These are phyloP conservation scores for Tetramorium bicarinatum DNA, from an alignment of 2,888 invertebrate genomes.

Conservation along the genomic window DNA sequence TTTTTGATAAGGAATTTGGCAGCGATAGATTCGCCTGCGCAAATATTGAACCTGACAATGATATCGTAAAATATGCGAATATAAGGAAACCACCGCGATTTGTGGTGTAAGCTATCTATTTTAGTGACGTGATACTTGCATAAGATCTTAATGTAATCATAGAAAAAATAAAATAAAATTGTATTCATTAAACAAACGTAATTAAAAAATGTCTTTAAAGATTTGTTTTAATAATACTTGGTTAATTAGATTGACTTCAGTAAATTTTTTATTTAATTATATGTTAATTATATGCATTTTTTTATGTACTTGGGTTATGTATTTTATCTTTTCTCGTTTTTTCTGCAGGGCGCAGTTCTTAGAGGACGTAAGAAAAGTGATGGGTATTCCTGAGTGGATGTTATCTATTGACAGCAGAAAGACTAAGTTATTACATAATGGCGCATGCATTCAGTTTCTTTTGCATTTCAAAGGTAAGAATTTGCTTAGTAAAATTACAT, in stretches of 20 bases:
- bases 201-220: no score
- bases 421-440: slow-evolving; percentile 92
- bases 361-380: slow-evolving; percentile 92
- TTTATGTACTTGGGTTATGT: not conserved
- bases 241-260: no score
- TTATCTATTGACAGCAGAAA: slow-evolving; percentile 93
- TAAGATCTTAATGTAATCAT: not conserved
- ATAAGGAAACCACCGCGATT: slow-evolving; percentile 95
- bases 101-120: slow-evolving; percentile 90
- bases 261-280: no score
- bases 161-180: not conserved
- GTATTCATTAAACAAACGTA: no score
- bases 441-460: slow-evolving; percentile 94
- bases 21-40: slow-evolving; percentile 94
- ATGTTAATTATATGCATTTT: no score
- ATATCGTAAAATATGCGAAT: slow-evolving; percentile 96
- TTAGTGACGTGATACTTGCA: no score
- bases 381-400: slow-evolving; percentile 97
- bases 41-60: slow-evolving; percentile 96
- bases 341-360: slow-evolving; percentile 92
- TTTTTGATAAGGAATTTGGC: slow-evolving; percentile 92
- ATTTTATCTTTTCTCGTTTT: not conserved
- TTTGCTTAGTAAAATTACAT: not conserved
- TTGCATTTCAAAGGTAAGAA: slow-evolving; percentile 92
- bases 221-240: no score